Conservation (phyloP, 2,797 vertebrate species). For the Emys orbicularis region DNA sequence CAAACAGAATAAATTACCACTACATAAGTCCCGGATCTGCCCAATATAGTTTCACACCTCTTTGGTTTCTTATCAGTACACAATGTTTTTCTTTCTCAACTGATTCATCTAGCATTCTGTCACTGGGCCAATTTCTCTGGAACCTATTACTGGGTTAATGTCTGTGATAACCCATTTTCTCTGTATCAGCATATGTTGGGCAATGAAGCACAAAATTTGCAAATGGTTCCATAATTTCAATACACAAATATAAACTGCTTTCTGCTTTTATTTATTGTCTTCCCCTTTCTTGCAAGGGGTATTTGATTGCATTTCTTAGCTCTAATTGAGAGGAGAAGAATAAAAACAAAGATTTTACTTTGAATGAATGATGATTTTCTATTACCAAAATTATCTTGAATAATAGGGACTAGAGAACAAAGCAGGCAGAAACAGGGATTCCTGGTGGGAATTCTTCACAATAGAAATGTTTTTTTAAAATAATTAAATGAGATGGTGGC, state of each 20-base stretch:
- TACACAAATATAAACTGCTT: conserved; percentile 11
- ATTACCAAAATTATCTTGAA: conserved; percentile 17
- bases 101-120: conserved; percentile 17
- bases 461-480: background rate
- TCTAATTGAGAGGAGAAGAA: conserved; percentile 52
- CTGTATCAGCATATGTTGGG: conserved; percentile 37
- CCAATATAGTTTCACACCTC: background rate
- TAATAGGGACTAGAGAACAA: conserved; percentile 9
- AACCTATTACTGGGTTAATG: conserved; percentile 33
- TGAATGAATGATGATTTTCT: conserved; percentile 42
- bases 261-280: background rate
- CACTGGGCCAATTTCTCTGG: conserved; percentile 1
- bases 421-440: conserved; percentile 22
- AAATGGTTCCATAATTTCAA: conserved; percentile 63
- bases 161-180: conserved; percentile 30
- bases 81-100: background rate
- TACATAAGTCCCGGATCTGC: background rate
- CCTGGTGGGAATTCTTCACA: background rate
- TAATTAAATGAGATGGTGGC: background rate
- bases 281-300: background rate
- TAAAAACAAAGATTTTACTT: conserved; percentile 38
- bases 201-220: conserved; percentile 65
- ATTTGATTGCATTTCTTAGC: background rate
- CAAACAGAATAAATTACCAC: background rate
- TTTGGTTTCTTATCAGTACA: background rate